These are phyloP conservation scores for Xylota sylvarum DNA, from an alignment of 2,888 invertebrate genomes.

Conservation along the genomic window DNA sequence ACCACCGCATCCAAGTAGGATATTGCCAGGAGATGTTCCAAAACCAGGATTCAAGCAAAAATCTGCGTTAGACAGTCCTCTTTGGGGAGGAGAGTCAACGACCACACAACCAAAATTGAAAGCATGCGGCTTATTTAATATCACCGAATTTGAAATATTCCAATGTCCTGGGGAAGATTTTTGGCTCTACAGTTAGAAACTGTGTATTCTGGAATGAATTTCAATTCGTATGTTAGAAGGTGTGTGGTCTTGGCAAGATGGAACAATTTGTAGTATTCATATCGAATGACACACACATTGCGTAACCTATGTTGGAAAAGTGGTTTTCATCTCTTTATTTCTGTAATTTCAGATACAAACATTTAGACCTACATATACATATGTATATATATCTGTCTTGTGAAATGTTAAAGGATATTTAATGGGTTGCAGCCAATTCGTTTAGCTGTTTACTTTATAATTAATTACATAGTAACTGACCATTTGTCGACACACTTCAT, in stretches of 20 bases:
- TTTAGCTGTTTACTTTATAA: too few species aligned
- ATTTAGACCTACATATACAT: too few species aligned
- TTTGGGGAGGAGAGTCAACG: slow-evolving; percentile 49
- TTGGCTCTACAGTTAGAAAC: not conserved
- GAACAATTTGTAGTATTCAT: not conserved
- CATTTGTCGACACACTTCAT: too few species aligned
- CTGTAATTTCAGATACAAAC: not conserved
- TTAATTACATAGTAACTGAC: too few species aligned
- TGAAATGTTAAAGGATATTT: too few species aligned
- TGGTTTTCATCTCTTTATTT: not conserved
- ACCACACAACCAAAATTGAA: slow-evolving; percentile 72
- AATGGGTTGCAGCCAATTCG: too few species aligned
- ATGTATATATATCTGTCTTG: too few species aligned
- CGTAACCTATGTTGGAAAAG: not conserved
- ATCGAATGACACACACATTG: not conserved
- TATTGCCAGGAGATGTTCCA: slow-evolving; percentile 72
- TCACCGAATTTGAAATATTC: slow-evolving; percentile 48
- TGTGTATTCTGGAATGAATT: not conserved
- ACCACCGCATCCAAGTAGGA: slow-evolving; percentile 66
- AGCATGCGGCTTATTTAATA: slow-evolving; percentile 76
- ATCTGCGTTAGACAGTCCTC: slow-evolving; percentile 68
- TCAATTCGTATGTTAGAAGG: not conserved
- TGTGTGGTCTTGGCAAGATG: not conserved
- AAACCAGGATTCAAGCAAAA: slow-evolving; percentile 62
- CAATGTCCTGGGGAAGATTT: not conserved